These are phyloP conservation scores for Penelope pileata DNA, from an alignment of 2,113 vertebrate genomes.

Conservation along the genomic window DNA sequence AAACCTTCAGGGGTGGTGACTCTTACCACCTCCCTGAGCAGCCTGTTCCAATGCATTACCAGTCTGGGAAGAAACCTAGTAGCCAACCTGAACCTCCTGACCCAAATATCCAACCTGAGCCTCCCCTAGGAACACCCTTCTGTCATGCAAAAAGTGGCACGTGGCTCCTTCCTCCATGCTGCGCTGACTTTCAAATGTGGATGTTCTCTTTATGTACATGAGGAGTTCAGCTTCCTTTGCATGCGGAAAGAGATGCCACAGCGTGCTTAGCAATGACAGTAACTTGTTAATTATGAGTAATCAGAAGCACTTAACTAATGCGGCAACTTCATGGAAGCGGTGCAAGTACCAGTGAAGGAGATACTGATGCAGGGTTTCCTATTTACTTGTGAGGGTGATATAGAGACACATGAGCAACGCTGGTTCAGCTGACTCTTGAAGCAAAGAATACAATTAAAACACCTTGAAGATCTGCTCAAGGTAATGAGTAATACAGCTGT, in stretches of 20 bases:
- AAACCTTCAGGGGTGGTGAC: too few species aligned
- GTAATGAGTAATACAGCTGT: background rate
- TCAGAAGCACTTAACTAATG: background rate
- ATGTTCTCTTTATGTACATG: background rate
- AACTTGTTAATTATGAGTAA: background rate
- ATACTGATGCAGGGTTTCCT: background rate
- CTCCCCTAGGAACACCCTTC: background rate
- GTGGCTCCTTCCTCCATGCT: background rate
- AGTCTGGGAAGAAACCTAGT: too few species aligned
- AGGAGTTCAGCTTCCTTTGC: background rate
- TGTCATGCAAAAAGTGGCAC: background rate
- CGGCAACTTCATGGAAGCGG: background rate
- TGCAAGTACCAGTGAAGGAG: background rate
- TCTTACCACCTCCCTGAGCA: too few species aligned
- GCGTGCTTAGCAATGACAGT: background rate
- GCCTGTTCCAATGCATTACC: too few species aligned
- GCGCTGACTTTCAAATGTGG: background rate
- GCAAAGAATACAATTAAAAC: background rate
- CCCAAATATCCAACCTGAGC: too few species aligned
- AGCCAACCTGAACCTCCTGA: too few species aligned
- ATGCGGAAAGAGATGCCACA: background rate
- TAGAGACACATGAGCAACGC: background rate
- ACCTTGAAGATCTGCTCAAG: background rate
- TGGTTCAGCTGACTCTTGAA: background rate
- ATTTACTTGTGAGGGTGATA: background rate